Percentiles rank a stretch among this genome's conserved stretches.
Evolutionary conservation across 2,888 invertebrate genomes (phyloP).

Genomic region (Choreutis nemorana): DNA sequence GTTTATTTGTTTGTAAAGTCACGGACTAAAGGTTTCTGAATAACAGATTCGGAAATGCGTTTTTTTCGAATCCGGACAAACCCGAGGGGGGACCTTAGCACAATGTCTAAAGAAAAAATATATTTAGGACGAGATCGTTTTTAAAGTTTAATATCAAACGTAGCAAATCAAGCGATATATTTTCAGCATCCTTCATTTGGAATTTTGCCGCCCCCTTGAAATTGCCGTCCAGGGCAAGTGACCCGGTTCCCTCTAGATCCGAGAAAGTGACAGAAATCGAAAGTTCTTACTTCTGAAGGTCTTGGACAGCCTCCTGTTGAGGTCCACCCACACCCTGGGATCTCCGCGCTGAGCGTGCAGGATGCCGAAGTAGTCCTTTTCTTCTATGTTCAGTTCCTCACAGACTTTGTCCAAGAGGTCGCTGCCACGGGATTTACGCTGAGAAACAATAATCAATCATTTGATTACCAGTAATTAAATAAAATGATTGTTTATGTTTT

Average conservation of each 20-base stretch:
- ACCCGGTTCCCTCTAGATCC: not conserved
- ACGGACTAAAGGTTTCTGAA: no score
- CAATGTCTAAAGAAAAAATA: no score
- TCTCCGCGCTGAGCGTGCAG: slow-evolving; percentile 84
- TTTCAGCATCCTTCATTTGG: no score
- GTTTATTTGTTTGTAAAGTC: no score
- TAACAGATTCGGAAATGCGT: no score
- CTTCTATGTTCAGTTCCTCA: slow-evolving; percentile 84
- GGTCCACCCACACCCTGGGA: slow-evolving; percentile 86
- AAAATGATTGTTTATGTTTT: no score
- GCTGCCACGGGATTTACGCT: slow-evolving; percentile 90
- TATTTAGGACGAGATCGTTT: no score
- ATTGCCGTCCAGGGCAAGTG: not conserved
- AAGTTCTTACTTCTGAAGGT: slow-evolving; percentile 81
- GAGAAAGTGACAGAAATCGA: not conserved
- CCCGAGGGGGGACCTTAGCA: no score
- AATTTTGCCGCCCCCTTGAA: no score
- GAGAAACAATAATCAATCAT: slow-evolving; percentile 38
- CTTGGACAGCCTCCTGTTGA: slow-evolving; percentile 87
- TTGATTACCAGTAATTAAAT: not conserved
- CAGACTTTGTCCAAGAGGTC: slow-evolving; percentile 89
- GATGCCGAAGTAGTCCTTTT: slow-evolving; percentile 94
- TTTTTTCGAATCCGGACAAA: no score
- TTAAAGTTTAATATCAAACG: no score
- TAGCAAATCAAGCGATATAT: no score